phyloP scores from a whole-genome alignment of 92 coral and sea anemone species.

The Epizoanthus fatuus region DNA sequence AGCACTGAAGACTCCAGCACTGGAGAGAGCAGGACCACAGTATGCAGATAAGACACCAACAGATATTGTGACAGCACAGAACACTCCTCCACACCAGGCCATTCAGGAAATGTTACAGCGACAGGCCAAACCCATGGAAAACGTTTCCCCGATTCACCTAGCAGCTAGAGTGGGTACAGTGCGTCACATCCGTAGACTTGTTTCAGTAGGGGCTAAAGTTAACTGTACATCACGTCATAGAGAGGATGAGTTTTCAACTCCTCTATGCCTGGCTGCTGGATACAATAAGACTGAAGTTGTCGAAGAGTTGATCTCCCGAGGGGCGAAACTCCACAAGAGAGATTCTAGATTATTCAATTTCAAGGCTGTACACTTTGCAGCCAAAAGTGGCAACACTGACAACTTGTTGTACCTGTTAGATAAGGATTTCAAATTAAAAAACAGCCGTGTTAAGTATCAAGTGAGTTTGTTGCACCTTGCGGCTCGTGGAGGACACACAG shows the following conservation, averaged over 20 bases:
- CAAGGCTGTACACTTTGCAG: constrained; percentile 29
- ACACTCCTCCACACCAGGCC: no score
- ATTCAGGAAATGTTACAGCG: no score
- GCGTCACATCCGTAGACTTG: constrained; percentile 7
- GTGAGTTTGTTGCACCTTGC: neutral
- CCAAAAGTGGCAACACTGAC: constrained; percentile 8
- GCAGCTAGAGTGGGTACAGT: neutral
- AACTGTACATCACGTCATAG: neutral
- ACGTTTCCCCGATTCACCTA: no score
- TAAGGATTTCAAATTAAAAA: constrained; percentile 1
- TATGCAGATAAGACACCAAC: no score
- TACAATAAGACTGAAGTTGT: constrained; percentile 1
- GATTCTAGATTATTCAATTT: neutral
- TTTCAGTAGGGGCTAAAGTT: neutral
- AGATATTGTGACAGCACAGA: no score
- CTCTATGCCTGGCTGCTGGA: constrained; percentile 8
- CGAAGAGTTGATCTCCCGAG: constrained; percentile 1
- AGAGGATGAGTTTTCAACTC: constrained; percentile 1
- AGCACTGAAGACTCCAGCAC: no score
- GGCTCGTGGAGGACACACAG: constrained; percentile 25
- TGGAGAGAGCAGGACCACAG: no score
- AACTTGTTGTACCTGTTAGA: constrained; percentile 30
- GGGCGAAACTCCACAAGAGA: neutral
- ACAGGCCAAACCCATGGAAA: no score
- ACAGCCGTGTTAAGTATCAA: neutral